Percentiles rank a stretch among this genome's conserved stretches.
phyloP scores from a whole-genome alignment of 2,888 invertebrate species.

The Melinopterus prodromus region DNA sequence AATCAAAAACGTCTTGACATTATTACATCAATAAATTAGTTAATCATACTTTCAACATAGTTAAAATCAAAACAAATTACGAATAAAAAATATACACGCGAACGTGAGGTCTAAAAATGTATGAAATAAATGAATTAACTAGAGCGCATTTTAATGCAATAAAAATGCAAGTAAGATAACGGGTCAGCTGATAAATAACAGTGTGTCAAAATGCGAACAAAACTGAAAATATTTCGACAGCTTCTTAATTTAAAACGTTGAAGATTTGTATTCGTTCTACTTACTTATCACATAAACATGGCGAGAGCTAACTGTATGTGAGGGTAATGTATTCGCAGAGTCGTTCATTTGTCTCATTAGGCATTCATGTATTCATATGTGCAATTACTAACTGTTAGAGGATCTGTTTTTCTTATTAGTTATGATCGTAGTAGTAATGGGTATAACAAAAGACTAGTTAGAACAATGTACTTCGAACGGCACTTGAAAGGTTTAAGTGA shows the following conservation, averaged over 20 bases:
- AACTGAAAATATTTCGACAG: neutral
- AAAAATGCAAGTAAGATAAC: neutral
- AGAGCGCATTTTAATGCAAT: neutral
- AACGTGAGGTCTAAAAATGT: neutral
- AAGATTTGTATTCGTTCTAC: neutral
- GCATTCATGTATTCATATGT: neutral
- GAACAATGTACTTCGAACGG: neutral
- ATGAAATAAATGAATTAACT: neutral
- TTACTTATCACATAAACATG: neutral
- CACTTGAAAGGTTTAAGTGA: neutral
- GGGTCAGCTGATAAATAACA: neutral
- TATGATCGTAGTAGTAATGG: neutral
- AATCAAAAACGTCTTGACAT: neutral
- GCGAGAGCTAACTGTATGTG: neutral
- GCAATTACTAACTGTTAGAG: constrained; percentile 4
- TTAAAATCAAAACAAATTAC: neutral
- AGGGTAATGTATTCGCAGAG: neutral
- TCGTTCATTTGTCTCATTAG: neutral
- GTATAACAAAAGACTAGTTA: neutral
- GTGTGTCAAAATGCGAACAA: neutral
- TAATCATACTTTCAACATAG: neutral
- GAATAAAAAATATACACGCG: neutral
- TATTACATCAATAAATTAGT: neutral
- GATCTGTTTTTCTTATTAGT: neutral
- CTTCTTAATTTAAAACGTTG: neutral